phyloP scores from a whole-genome alignment of 2,113 vertebrate species.

The Trichomycterus rosablanca region DNA sequence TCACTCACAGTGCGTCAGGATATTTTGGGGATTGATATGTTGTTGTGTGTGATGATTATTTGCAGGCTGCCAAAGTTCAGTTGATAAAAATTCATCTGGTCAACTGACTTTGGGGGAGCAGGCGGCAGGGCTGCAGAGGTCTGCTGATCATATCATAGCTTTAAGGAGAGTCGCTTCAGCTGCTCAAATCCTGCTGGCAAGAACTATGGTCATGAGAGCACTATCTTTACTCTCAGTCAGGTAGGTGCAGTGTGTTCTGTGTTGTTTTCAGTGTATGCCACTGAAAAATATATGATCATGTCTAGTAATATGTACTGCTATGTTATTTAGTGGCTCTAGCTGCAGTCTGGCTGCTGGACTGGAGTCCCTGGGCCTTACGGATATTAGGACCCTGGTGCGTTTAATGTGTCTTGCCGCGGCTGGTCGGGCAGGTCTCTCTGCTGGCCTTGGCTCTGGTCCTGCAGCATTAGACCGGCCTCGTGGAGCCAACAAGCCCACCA shows the following conservation, averaged over 20 bases:
- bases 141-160: constrained; percentile 90
- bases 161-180: constrained; percentile 90
- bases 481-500: constrained; percentile 80
- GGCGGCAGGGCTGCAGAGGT: constrained; percentile 82
- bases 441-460: constrained; percentile 63
- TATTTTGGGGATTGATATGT: too few species aligned
- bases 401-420: constrained; percentile 96
- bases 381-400: constrained; percentile 91
- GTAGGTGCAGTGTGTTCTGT: constrained; percentile 46
- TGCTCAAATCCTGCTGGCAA: constrained; percentile 89
- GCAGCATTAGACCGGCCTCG: constrained; percentile 74
- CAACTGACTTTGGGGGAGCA: constrained; percentile 90
- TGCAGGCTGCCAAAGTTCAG: constrained; percentile 86
- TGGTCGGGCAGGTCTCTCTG: constrained; percentile 89
- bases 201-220: constrained; percentile 98
- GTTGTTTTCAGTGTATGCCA: neutral
- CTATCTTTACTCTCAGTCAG: constrained; percentile 91
- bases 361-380: constrained; percentile 89
- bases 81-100: constrained; percentile 91
- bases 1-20: too few species aligned
- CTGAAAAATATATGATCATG: neutral
- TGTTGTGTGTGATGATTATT: too few species aligned
- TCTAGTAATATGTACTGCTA: neutral
- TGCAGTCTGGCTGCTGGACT: constrained; percentile 97
- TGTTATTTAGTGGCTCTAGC: constrained; percentile 81